Evolutionary conservation across 64 coral and sea anemone species (phyloP).

Genomic region (Exaiptasia diaphana): DNA sequence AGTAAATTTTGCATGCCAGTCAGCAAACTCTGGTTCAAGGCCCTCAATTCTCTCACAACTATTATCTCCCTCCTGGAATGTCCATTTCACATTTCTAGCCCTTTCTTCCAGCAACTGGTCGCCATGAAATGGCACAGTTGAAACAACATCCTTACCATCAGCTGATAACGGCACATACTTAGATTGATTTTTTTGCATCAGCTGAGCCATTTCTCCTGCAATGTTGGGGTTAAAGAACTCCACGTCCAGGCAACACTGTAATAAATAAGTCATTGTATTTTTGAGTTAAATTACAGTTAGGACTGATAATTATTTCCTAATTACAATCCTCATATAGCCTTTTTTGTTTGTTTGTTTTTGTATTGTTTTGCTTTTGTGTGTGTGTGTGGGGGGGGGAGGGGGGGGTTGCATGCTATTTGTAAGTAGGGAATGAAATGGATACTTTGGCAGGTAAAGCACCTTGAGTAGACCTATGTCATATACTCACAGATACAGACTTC

Average conservation of each 20-base stretch:
- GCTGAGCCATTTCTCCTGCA: background rate
- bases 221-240: background rate
- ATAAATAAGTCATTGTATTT: background rate
- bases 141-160: background rate
- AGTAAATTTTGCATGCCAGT: constrained; percentile 2
- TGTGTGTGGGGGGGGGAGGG: background rate
- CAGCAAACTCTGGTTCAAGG: background rate
- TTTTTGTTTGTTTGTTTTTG: background rate
- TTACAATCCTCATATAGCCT: background rate
- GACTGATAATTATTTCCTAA: background rate
- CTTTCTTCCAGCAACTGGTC: background rate
- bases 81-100: background rate
- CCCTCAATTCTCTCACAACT: background rate
- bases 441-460: no score
- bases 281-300: background rate
- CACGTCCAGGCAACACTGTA: background rate
- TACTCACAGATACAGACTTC: no score
- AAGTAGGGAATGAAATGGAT: background rate
- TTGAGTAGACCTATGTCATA: no score
- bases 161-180: background rate
- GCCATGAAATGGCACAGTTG: background rate
- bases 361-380: background rate
- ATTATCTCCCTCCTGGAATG: background rate
- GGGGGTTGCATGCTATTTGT: background rate
- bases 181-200: background rate